Conservation (phyloP, 2,888 invertebrate species). For the Phlogophora meticulosa region DNA sequence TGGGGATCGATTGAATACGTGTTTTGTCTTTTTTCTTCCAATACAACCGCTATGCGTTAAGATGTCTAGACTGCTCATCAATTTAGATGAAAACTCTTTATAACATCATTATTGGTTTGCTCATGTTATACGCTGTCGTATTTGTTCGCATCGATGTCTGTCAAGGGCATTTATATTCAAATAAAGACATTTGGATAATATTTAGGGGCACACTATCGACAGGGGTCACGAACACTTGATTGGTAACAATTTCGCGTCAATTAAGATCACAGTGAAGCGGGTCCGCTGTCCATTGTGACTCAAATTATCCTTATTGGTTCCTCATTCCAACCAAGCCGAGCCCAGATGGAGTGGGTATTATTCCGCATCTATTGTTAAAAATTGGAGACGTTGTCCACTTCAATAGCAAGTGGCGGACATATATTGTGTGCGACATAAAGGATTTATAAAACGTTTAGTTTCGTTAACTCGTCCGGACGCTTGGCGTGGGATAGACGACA, state of each 20-base stretch:
- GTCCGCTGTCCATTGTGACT: constrained; percentile 77
- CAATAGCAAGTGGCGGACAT: constrained; percentile 53
- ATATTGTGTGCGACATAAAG: constrained; percentile 46
- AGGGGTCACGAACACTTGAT: constrained; percentile 81
- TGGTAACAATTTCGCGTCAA: constrained; percentile 89
- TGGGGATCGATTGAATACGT: constrained; percentile 67
- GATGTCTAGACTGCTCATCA: constrained; percentile 63
- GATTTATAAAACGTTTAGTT: constrained; percentile 50
- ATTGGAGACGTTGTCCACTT: constrained; percentile 54
- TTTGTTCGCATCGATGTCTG: constrained; percentile 27
- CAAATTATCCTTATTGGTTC: constrained; percentile 88
- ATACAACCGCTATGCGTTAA: constrained; percentile 27
- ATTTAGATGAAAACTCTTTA: constrained; percentile 52
- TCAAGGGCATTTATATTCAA: constrained; percentile 63
- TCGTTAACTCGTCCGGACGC: constrained; percentile 28
- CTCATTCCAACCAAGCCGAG: constrained; percentile 76
- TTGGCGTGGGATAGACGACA: constrained; percentile 4
- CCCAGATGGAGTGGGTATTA: constrained; percentile 58
- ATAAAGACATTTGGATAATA: constrained; percentile 54
- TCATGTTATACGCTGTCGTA: constrained; percentile 28
- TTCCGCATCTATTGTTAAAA: constrained; percentile 61
- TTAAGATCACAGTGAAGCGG: constrained; percentile 77
- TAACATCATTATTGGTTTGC: constrained; percentile 46
- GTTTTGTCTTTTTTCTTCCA: constrained; percentile 62
- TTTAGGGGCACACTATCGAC: constrained; percentile 72